Evolutionary conservation across 2,888 invertebrate genomes (phyloP), one percentile per base, ranked within the genome.

Genomic region (Hirtodrosophila histrioides): DNA sequence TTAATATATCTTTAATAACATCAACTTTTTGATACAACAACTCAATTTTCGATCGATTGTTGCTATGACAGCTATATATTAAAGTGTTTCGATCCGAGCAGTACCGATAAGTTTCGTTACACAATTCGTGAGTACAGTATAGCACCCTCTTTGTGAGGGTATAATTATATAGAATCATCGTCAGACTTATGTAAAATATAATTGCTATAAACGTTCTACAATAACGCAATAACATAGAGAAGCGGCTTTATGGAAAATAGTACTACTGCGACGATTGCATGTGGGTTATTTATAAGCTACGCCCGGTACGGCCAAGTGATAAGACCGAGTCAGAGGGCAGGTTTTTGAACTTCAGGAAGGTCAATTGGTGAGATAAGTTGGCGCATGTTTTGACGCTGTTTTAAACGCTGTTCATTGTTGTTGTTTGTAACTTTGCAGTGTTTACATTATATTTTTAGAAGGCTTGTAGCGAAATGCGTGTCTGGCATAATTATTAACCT

Each of bases 331-430:
- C 86, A 82, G 66, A 87, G 81, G 86, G 69, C 83, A 78, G 83
- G 73, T 86, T 73, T 70, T 79, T 82, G 82, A 82, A 82, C 82
- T 79, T 86, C 66, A 53, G 46, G 37, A 86, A 88, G 82, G 82
- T 88, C 80, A 68, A 48, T n/a, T 29, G 31, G 12, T 9, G 51
- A 69, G 70, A 75, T 70, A 70, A 45, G 46, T 36, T 27, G 31
- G 29, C 49, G 46, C 36, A 39, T 11, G 24, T 35, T 41, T 33
- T 51, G 54, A 4, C 23, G 27, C 27, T 29, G 7, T 10, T 35
- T 41, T 33, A 48, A 50, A 4, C 23, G 27, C 27, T 29, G 7
- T 10, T 31, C 29, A 17, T 24, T 23, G 2, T 46, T 12, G 36
- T 9, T 24, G 24, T 11, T 3, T 7, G 17, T 17, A 17, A 17